Evolutionary conservation across 2,113 vertebrate species (phyloP), one percentile per base, ranked within the genome.

Genomic region (Mobula birostris): DNA sequence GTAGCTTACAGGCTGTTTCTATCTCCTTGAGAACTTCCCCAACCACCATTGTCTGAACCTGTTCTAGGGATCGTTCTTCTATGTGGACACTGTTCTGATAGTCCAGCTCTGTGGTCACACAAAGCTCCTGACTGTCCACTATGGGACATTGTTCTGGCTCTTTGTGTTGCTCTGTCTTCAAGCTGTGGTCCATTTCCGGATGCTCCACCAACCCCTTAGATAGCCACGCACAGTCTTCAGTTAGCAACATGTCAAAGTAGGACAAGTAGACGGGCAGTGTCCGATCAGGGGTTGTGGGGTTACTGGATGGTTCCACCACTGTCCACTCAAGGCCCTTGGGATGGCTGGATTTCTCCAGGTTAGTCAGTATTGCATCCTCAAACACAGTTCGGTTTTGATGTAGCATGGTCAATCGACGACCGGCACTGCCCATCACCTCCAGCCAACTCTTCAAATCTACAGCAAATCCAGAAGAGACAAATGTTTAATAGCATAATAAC

Each of bases 11-110:
- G 94, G 98, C 98, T 0, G 98, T 99, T 96, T 99, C 98, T 27
- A 99, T 98, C 96, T 99, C 99, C 97, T 99, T 99, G 87, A 99
- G 97, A 95, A 99, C 99, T 94, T 99, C 99, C 0, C 98, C 98
- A 95, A 99, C 98, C 95, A 99, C 99, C 98, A 99, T 98, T 95
- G 97, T 98, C 96, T 99, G 98, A 95, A 99, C 98, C 96, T 99
- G 98, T 96, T 99, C 99, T 96, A 99, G 96, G 0, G 98, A 99
- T 63, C 97, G 97, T 94, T 99, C 98, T 95, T 98, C 98, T 95
- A 98, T 96, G 61, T 88, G 95, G 95, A 97, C 95, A 94, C 95
- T 96, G 0, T 94, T 95, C 3, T 98, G 97, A 7, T 97, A 97
- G 94, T 98, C 97, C 94, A 98, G 95, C 56, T 97, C 96, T 0